Evolutionary conservation across 30 jellyfish, hydroid and myxozoan genomes (phyloP).

Genomic region (Aurelia sp.): DNA sequence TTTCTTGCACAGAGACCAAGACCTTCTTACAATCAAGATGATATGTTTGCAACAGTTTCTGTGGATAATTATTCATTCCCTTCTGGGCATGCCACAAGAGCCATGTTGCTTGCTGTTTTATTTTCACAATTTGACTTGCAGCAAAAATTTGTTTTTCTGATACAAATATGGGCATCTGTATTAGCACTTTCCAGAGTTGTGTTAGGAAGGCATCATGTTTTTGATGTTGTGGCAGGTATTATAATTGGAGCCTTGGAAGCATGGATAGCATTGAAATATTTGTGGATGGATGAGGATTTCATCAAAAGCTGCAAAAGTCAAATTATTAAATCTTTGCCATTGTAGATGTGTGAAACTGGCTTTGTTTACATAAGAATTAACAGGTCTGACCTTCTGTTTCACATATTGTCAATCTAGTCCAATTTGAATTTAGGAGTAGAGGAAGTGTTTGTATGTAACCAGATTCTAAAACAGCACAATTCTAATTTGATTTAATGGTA

Average conservation of each 20-base stretch:
- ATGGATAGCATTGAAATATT: slow-evolving; percentile 4
- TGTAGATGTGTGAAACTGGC: too few species aligned
- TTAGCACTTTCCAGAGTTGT: slow-evolving; percentile 83
- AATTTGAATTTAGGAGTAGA: too few species aligned
- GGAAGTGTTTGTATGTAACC: too few species aligned
- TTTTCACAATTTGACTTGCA: neutral
- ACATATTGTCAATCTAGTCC: too few species aligned
- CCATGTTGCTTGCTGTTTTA: slow-evolving; percentile 58
- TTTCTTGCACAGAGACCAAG: slow-evolving; percentile 71
- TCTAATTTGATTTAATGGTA: too few species aligned
- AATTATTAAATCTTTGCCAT: neutral
- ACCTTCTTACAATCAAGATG: slow-evolving; percentile 85
- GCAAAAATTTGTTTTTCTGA: neutral
- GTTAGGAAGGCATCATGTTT: slow-evolving; percentile 89
- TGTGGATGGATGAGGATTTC: slow-evolving; percentile 33
- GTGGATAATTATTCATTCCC: slow-evolving; percentile 91
- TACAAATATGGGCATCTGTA: slow-evolving; percentile 72
- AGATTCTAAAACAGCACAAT: too few species aligned
- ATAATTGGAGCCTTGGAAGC: slow-evolving; percentile 78
- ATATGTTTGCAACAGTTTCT: slow-evolving; percentile 71
- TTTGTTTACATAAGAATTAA: too few species aligned
- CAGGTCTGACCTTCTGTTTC: too few species aligned
- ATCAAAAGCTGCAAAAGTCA: neutral
- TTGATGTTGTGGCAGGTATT: slow-evolving; percentile 89
- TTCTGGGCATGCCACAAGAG: slow-evolving; percentile 98